phyloP scores from a whole-genome alignment of 2,888 invertebrate genomes.

The Pristionchus maxplancki region DNA sequence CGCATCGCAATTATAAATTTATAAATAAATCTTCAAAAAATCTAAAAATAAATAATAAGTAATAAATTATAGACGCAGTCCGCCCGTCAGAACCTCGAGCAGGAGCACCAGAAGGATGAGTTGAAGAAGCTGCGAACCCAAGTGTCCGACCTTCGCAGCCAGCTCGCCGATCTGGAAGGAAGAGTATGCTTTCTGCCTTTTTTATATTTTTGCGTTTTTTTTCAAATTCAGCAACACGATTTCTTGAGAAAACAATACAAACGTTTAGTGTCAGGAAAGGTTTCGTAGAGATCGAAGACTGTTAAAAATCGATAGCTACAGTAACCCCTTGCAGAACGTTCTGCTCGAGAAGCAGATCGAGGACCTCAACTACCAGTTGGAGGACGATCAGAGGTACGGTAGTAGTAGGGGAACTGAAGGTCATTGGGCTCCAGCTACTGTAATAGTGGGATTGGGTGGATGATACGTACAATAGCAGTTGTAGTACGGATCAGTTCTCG shows the following conservation, averaged over 20 bases:
- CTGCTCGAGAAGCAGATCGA: conserved; percentile 80
- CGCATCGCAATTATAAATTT: too few relatives aligned
- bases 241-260: too few relatives aligned
- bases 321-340: conserved; percentile 78
- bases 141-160: conserved; percentile 79
- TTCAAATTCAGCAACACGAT: conserved; percentile 16
- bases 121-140: conserved; percentile 79
- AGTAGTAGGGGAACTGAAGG: too few relatives aligned
- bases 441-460: too few relatives aligned
- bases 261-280: too few relatives aligned
- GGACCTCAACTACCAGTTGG: conserved; percentile 79
- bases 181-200: conserved; percentile 67
- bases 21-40: too few relatives aligned
- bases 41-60: too few relatives aligned
- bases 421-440: too few relatives aligned
- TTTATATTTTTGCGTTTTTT: conserved; percentile 47
- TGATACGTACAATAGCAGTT: too few relatives aligned
- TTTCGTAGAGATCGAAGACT: neutral
- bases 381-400: conserved; percentile 78
- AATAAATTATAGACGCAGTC: conserved; percentile 78
- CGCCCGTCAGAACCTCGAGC: conserved; percentile 79
- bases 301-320: too few relatives aligned
- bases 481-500: too few relatives aligned
- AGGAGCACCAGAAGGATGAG: conserved; percentile 79
- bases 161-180: conserved; percentile 80